Percentiles rank a stretch among this genome's conserved stretches.
Conservation (phyloP, 2,797 vertebrate species). For the Pseudomugil tenellus region DNA sequence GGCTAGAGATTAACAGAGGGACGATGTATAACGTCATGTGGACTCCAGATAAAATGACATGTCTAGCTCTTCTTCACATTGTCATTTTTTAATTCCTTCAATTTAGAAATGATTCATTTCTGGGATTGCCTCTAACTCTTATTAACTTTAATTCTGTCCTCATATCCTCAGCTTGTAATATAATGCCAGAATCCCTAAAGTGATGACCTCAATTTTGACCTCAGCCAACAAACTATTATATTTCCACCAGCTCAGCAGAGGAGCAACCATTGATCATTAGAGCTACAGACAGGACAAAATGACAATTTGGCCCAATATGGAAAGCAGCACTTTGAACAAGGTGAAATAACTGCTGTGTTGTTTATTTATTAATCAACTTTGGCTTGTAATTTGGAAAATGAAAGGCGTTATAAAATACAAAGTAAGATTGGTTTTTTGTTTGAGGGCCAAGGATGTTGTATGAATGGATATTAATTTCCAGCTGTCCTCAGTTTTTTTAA, state of each 20-base stretch:
- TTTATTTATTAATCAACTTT: constrained; percentile 35
- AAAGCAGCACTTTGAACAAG: constrained; percentile 53
- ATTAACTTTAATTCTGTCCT: constrained; percentile 15
- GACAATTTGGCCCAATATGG: constrained; percentile 57
- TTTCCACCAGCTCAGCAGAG: constrained; percentile 73
- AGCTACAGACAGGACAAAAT: constrained; percentile 59
- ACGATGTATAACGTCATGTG: no score
- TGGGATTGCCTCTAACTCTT: background rate
- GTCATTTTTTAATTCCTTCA: no score
- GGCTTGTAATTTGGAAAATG: constrained; percentile 13
- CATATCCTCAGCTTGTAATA: constrained; percentile 31
- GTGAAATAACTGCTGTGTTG: constrained; percentile 33
- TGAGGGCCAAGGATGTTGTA: constrained; percentile 23
- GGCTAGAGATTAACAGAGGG: no score
- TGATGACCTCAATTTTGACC: constrained; percentile 61
- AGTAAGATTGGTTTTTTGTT: constrained; percentile 33
- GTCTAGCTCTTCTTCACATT: no score
- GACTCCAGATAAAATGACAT: no score
- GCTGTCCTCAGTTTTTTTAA: constrained; percentile 18
- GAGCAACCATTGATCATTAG: constrained; percentile 61
- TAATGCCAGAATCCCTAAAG: constrained; percentile 56
- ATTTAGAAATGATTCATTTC: no score
- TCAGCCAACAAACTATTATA: constrained; percentile 57
- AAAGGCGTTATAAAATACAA: constrained; percentile 1
- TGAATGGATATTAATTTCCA: constrained; percentile 47